Base-by-base conservation (phyloP, 2,113 vertebrate species). In the Apeltes quadracus region DNA sequence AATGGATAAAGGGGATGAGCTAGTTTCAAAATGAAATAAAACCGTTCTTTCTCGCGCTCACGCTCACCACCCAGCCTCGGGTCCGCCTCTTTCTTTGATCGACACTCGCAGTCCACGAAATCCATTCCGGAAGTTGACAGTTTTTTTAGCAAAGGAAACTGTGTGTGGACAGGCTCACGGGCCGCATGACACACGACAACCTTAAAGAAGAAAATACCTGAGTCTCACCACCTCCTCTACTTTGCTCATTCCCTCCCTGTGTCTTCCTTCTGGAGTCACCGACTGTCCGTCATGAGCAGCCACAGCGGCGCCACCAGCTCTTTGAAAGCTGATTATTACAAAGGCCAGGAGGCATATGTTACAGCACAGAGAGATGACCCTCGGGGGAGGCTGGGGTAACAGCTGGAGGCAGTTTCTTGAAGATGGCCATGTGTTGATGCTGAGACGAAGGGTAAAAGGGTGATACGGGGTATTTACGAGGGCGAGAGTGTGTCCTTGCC, bases 151-250 rank as follows among this genome's bases (percentile, higher is more conserved):
- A 80, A 78, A 84, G 82, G 87, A 56, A 27, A 54, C 62, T 25
- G 2, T 29, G 43, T 70, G 78, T 68, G 71, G 61, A 90, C 76
- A 72, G 72, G 77, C 39, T 64, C 41, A 74, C 64, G 58, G 84
- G 68, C 76, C 81, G 68, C 69, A 67, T 89, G 87, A 89, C 85
- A 72, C 83, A 88, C 82, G 76, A 65, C 72, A 81, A 69, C 86
- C 81, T 82, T 88, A 78, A 86, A 84, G 83, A 65, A 80, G 51
- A 81, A 63, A 81, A 74, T 67, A 62, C 53, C 41, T 23, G 22
- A 78, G 78, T 62, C 22, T 25, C 39, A 38, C 67, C 62, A 7
- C 38, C 61, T 67, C 16, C 77, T 56, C 57, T 73, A 55, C 50
- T 23, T 32, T 34, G 3, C 5, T 23, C 32, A 29, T 34, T 71